Evolutionary conservation across 2,113 vertebrate species (phyloP), one percentile per base, ranked within the genome.

Genomic region (Merops nubicus): DNA sequence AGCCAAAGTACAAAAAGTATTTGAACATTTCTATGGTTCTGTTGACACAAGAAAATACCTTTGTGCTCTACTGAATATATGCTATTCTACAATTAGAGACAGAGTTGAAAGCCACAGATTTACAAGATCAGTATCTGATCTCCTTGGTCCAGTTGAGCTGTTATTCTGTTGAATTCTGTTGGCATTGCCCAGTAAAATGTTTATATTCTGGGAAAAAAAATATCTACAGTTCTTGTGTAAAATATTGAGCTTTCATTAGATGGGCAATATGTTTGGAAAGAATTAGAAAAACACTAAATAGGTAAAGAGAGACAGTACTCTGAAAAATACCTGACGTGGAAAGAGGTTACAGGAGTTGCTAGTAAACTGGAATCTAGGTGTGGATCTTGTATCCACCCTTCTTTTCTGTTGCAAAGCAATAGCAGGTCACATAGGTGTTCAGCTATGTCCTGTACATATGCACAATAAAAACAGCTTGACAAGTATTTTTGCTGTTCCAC

Each of bases 1-100:
- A 85, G 70, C 57, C 36, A 17, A 80, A 83, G 67, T 86, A 90
- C 67, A 83, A 80, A 47, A 90, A 93, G 36, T 82, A 85, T 96
- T 96, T 91, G 78, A 94, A 62, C 42, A 73, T 60, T 91, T 34
- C 72, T 72, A 16, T 59, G 38, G 82, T 77, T 80, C 75, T 94
- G 75, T 95, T 96, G 88, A 96, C 93, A 91, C 47, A 90, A 95
- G 88, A 91, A 96, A 94, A 91, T 96, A 63, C 73, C 84, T 96
- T 93, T 90, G 73, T 95, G 95, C 88, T 96, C 93, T 91, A 33
- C 31, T 96, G 93, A 95, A 60, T 80, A 59, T 38, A 80, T 0
- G 23, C 47, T 88, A 83, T 97, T 96, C 78, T 21, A 48, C 67
- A 91, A 85, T 59, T 85, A 81, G 34, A 94, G 15, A n/a, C 23